Base-by-base conservation (phyloP, 2,888 invertebrate species). In the Aromia moschata region DNA sequence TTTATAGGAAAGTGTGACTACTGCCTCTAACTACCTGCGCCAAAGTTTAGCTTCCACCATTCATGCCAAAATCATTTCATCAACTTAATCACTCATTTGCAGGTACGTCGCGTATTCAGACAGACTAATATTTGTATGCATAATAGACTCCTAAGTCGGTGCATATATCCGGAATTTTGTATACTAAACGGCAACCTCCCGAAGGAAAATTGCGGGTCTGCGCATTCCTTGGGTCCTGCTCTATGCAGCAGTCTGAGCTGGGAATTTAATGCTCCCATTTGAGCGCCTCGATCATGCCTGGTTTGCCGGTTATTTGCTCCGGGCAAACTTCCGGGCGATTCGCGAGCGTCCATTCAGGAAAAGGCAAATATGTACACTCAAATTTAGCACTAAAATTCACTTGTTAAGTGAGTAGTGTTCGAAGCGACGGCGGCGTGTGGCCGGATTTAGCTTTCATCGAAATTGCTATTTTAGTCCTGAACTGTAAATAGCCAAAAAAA, bases 271-370 rank as follows among this genome's bases (percentile, higher is more conserved):
- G 36, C 56, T 56, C 36, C 20, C 43, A 56, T 59, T 43, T 56
- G 49, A 55, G 43, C 59, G 49, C 55, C 49, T 49, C 36, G 47
- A 43, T 41, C 55, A 43, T 25, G 51, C 52, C 44, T 52, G 51
- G 45, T 51, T 56, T 51, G 46, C 47, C 52, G 18, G 16, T 16
- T 49, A 49, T 49, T 49, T 49, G 49, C 17, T 33, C 36, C 17
- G n/a, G 16, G 49, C 33, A 49, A 49, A 49, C 49, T 49, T 11
- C 40, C 17, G 11, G 40, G 18, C 7, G 17, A 40, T 17, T 40
- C 40, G 17, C 17, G 40, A 40, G 17, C 40, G 40, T 40, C 17
- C 40, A 40, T 17, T 40, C 9, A 17, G 15, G 17, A 9, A 5
- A n/a, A n/a, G 4, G 40, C 40, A 40, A 40, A 40, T 40, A 40